phyloP scores from a whole-genome alignment of 2,113 vertebrate species.

The Coptodon rendalli region DNA sequence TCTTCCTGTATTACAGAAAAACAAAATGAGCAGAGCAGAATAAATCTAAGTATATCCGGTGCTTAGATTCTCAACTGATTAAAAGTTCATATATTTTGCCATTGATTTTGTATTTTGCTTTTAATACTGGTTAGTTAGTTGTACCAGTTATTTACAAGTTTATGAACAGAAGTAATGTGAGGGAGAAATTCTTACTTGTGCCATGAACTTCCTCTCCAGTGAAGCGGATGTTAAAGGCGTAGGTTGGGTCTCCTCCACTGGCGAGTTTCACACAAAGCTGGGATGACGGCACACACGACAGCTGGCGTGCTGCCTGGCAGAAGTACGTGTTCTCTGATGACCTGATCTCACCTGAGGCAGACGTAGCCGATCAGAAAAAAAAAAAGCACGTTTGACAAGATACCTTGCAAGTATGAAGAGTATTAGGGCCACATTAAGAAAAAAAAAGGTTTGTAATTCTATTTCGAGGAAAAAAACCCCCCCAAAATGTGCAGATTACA shows the following conservation, averaged over 20 bases:
- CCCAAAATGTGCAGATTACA: background rate
- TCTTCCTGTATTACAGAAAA: background rate
- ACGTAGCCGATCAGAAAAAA: background rate
- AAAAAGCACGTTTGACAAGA: background rate
- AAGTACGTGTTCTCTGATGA: conserved; percentile 94
- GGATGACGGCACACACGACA: conserved; percentile 88
- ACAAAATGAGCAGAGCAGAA: background rate
- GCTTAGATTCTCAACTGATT: background rate
- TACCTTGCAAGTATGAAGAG: background rate
- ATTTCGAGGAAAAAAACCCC: rapidly evolving
- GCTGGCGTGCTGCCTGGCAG: conserved; percentile 91
- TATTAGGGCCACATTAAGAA: background rate
- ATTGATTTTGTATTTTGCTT: background rate
- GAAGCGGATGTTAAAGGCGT: conserved; percentile 97
- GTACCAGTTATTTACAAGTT: background rate
- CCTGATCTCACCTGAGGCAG: conserved; percentile 82
- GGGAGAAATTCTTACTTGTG: conserved; percentile 80
- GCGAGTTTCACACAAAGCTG: conserved; percentile 95
- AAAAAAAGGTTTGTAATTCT: background rate
- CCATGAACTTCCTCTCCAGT: conserved; percentile 97
- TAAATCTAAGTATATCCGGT: background rate
- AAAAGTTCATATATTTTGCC: background rate
- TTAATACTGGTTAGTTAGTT: background rate
- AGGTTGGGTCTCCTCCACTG: conserved; percentile 93
- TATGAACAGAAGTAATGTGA: background rate